phyloP scores from a whole-genome alignment of 1,140 invertebrate species.

The Cyclargus thomasi region DNA sequence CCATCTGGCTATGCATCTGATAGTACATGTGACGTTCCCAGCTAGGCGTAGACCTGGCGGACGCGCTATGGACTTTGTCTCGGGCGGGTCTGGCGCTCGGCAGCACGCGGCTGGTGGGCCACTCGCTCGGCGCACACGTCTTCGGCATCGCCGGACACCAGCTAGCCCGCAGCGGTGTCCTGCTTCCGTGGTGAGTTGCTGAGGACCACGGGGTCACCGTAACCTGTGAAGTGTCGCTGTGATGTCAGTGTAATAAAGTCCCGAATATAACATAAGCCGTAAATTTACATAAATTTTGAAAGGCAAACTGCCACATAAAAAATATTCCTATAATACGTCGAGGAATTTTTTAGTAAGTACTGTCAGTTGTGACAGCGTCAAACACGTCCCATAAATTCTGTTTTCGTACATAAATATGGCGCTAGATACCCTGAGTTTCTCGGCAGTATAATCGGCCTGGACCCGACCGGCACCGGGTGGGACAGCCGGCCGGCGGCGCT shows the following conservation, averaged over 20 bases:
- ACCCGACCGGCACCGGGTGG: constrained; percentile 48
- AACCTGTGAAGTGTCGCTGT: too few species aligned
- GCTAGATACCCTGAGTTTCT: background rate
- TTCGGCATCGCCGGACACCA: constrained; percentile 58
- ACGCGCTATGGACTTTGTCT: constrained; percentile 40
- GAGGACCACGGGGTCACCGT: too few species aligned
- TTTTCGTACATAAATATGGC: too few species aligned
- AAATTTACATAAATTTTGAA: too few species aligned
- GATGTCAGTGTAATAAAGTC: too few species aligned
- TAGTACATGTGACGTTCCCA: constrained; percentile 17
- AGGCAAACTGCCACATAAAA: too few species aligned
- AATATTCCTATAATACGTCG: too few species aligned
- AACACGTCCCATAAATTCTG: too few species aligned
- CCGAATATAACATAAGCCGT: too few species aligned
- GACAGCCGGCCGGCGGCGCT: constrained; percentile 36
- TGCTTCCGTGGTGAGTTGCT: background rate
- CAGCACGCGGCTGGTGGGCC: constrained; percentile 54
- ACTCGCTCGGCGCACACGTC: constrained; percentile 61
- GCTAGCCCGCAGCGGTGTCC: constrained; percentile 47
- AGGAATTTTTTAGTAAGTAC: too few species aligned
- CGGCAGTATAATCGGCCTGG: constrained; percentile 42
- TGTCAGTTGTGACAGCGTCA: too few species aligned
- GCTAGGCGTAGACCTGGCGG: constrained; percentile 47
- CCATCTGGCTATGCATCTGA: too few species aligned
- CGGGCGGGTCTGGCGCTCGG: constrained; percentile 47